Conservation (phyloP, 2,797 vertebrate species). For the Leuciscus waleckii region DNA sequence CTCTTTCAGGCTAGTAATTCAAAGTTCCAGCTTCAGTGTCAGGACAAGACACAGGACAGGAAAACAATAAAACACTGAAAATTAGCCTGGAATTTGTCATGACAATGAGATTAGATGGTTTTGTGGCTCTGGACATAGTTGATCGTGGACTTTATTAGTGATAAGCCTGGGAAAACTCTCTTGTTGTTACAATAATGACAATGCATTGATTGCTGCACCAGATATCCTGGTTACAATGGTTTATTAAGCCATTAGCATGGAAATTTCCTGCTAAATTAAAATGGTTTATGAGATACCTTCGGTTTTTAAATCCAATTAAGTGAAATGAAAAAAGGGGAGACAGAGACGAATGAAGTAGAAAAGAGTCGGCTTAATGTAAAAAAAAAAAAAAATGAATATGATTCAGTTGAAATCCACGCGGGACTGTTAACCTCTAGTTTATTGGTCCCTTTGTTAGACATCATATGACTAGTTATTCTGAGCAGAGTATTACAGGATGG, state of each 20-base stretch:
- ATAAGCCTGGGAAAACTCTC: background rate
- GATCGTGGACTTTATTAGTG: slow-evolving; percentile 11
- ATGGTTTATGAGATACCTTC: background rate
- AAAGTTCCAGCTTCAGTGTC: slow-evolving; percentile 10
- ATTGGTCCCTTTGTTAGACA: background rate
- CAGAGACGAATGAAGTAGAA: background rate
- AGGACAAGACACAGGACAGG: background rate
- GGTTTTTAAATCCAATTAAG: slow-evolving; percentile 9
- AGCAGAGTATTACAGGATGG: background rate
- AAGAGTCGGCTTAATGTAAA: background rate
- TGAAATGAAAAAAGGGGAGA: background rate
- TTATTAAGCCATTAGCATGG: slow-evolving; percentile 3
- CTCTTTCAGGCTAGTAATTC: background rate
- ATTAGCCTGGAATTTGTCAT: background rate
- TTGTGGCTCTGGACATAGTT: background rate
- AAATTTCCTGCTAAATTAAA: background rate
- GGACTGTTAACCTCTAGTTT: background rate
- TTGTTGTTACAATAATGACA: background rate
- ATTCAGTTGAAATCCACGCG: background rate
- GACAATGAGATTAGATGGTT: slow-evolving; percentile 9
- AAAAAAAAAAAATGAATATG: background rate
- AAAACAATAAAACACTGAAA: background rate
- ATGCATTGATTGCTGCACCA: background rate
- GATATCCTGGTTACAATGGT: slow-evolving; percentile 2
- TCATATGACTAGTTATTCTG: background rate